Percentiles rank a stretch among this genome's conserved stretches.
These are phyloP conservation scores for Dasypogon diadema DNA, from an alignment of 2,888 invertebrate genomes.

Conservation along the genomic window DNA sequence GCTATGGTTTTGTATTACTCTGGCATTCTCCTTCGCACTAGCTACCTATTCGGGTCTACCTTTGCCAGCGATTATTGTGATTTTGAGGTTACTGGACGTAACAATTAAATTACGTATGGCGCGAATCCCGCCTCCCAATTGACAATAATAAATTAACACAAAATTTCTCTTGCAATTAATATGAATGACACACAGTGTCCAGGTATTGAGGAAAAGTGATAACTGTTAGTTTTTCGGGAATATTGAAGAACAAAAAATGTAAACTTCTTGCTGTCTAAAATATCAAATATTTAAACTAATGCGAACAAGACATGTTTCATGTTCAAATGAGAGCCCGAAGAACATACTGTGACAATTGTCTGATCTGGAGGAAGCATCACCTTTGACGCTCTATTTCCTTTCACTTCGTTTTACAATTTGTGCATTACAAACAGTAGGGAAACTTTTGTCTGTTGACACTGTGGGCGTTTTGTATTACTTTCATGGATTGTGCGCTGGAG, in stretches of 20 bases:
- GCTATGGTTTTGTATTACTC: conserved; percentile 32
- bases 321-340: too few relatives aligned
- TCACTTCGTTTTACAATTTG: conserved; percentile 2
- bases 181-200: neutral
- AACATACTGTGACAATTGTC: too few relatives aligned
- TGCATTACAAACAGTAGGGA: neutral
- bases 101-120: conserved; percentile 25
- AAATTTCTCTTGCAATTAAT: neutral
- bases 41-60: conserved; percentile 14
- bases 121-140: neutral
- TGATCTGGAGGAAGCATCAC: neutral
- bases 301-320: too few relatives aligned
- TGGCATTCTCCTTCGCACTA: conserved; percentile 7
- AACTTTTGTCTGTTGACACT: neutral
- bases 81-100: conserved; percentile 45
- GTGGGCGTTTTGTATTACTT: neutral
- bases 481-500: neutral
- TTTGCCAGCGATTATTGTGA: conserved; percentile 26
- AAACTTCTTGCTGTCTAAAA: too few relatives aligned
- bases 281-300: too few relatives aligned
- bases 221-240: neutral
- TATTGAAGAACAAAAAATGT: too few relatives aligned
- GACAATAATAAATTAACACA: neutral
- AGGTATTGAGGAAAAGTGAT: neutral
- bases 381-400: conserved; percentile 2